A percentile compares a stretch with the other conserved stretches of the same genome.
These are phyloP conservation scores for Phytoseiulus persimilis DNA, from an alignment of 2,888 invertebrate species.

Conservation along the genomic window DNA sequence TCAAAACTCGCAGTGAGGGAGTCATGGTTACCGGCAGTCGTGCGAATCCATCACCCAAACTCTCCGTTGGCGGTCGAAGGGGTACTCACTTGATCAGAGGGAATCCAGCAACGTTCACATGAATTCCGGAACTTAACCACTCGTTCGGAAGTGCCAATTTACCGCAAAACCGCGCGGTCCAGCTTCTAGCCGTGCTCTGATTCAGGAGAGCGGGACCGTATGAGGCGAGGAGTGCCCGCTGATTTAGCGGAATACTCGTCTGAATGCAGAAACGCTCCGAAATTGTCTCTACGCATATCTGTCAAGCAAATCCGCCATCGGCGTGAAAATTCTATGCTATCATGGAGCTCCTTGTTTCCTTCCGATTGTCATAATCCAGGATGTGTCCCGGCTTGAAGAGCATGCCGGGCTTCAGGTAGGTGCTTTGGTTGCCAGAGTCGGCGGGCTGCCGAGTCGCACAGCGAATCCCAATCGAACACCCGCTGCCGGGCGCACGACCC, in stretches of 20 bases:
- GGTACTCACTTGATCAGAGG: neutral
- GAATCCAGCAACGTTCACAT: neutral
- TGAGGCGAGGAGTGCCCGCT: constrained; percentile 35
- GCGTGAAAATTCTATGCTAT: neutral
- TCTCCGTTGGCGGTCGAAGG: neutral
- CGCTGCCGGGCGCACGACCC: too few species aligned
- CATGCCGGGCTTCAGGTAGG: too few species aligned
- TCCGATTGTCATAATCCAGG: too few species aligned
- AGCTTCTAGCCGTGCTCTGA: constrained; percentile 32
- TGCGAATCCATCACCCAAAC: neutral
- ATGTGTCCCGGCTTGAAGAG: too few species aligned
- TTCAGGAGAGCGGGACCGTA: constrained; percentile 14
- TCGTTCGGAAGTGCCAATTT: neutral
- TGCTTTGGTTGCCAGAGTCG: too few species aligned
- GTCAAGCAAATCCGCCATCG: neutral
- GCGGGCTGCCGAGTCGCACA: too few species aligned
- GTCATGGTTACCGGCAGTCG: neutral
- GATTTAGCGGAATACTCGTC: constrained; percentile 14
- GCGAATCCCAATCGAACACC: too few species aligned
- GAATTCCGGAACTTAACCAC: neutral
- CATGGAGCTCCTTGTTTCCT: too few species aligned
- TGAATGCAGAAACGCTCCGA: neutral
- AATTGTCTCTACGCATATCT: neutral
- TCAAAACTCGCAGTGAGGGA: neutral
- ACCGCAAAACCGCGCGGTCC: constrained; percentile 22